Evolutionary conservation across 30 jellyfish, hydroid and myxozoan species (phyloP).

Genomic region (Rhopilema esculentum): DNA sequence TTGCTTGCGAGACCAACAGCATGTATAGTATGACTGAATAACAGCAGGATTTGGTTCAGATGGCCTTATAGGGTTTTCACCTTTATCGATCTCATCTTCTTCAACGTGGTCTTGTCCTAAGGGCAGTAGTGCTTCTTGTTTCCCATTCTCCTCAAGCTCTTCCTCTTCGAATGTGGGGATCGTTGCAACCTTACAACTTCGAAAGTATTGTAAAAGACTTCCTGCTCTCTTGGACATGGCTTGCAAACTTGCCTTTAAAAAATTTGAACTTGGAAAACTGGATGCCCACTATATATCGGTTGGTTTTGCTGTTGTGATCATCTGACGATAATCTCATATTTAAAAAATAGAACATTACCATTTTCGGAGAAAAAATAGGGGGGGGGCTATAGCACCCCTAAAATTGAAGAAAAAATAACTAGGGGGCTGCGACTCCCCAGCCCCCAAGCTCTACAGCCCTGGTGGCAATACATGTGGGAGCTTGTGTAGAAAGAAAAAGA

Average conservation of each 20-base stretch:
- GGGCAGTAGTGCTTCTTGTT: conserved; percentile 33
- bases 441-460: conserved; percentile 46
- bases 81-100: conserved; percentile 20
- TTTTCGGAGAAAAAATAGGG: conserved; percentile 10
- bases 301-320: not conserved
- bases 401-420: not conserved
- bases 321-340: conserved; percentile 2
- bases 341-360: conserved; percentile 15
- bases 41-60: conserved; percentile 18
- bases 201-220: conserved; percentile 4
- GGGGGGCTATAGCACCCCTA: not conserved
- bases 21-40: conserved; percentile 33
- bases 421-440: conserved; percentile 23
- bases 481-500: no score
- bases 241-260: not conserved
- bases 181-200: not conserved
- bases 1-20: conserved; percentile 59
- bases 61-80: not conserved
- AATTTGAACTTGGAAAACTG: not conserved
- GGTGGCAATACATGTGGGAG: no score
- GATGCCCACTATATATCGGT: not conserved
- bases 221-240: conserved; percentile 18
- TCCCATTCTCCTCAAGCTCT: conserved; percentile 21
- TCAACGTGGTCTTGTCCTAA: conserved; percentile 16
- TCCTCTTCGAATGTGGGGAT: not conserved